Conservation (phyloP, 2,888 invertebrate species). For the Barypeithes pellucidus region DNA sequence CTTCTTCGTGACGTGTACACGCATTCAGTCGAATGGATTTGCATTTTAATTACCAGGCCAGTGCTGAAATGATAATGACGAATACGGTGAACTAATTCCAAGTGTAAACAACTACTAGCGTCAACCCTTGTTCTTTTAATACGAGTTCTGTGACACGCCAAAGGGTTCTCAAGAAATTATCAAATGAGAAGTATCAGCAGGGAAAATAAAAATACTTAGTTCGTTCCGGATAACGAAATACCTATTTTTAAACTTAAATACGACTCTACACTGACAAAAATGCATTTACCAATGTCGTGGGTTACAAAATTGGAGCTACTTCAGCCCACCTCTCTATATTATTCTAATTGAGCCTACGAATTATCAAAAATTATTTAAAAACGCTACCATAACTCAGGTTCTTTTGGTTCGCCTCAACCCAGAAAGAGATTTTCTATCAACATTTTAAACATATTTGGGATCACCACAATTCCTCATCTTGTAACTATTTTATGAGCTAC, state of each 20-base stretch:
- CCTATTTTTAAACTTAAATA: not conserved
- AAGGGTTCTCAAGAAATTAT: slow-evolving; percentile 39
- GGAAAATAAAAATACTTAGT: not conserved
- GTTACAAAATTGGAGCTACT: too few relatives aligned
- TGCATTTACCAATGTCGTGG: too few relatives aligned
- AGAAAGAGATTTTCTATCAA: too few relatives aligned
- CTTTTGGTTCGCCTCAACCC: too few relatives aligned
- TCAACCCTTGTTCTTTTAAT: slow-evolving; percentile 52
- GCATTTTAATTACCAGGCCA: slow-evolving; percentile 73
- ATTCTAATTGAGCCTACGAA: too few relatives aligned
- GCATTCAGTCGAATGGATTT: slow-evolving; percentile 73
- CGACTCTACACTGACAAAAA: too few relatives aligned
- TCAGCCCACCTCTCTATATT: too few relatives aligned
- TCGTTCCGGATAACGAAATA: not conserved
- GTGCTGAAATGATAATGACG: slow-evolving; percentile 78
- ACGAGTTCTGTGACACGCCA: slow-evolving; percentile 35
- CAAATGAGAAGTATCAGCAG: slow-evolving; percentile 1
- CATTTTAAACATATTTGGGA: too few relatives aligned
- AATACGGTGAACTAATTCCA: slow-evolving; percentile 66
- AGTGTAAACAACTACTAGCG: slow-evolving; percentile 67
- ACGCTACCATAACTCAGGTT: too few relatives aligned
- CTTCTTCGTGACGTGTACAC: slow-evolving; percentile 71
- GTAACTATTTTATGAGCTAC: too few relatives aligned
- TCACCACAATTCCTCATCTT: too few relatives aligned
- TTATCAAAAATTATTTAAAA: too few relatives aligned